Base-by-base conservation (phyloP, 2,888 invertebrate genomes). In the Macrosiphum euphorbiae region DNA sequence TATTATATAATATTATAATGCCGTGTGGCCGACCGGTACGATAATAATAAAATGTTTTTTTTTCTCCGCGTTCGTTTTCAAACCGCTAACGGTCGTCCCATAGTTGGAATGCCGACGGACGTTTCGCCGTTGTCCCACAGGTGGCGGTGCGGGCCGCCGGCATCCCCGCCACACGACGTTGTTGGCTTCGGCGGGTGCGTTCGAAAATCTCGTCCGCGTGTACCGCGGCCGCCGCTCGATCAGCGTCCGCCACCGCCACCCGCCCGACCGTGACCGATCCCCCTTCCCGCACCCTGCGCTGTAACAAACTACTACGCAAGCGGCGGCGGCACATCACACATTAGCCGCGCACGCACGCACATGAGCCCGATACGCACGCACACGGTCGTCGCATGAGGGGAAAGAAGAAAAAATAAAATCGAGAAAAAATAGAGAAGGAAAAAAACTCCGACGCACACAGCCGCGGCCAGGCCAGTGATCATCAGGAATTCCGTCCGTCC, bases 111-210 rank as follows among this genome's bases (percentile, higher is more conserved):
- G 58, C 94, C 94, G 61, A 44, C 86, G 50, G 44, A 86, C 90
- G 94, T 94, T 94, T 28, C 26, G 11, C 50, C 28, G 61, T 90
- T 87, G 94, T 94, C 94, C 94, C 61, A 94, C 94, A 94, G 94
- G 94, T 94, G 90, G 94, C 94, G 86, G 90, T 90, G 90, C 47
- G 28, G 92, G 61, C n/a, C 47, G 35, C 28, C 52, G 55, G n/a
- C 44, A 16, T n/a, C 58, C 67, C 52, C 67, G 90, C 41, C 50
- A 88, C 88, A 24, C 84, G 55, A 16, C 55, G 35, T 20, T 47
- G 44, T n/a, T 67, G 35, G 50, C 50, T 8, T 11, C 41, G 26
- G 47, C 58, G 86, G 86, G 86, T 52, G 50, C 58, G 13, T 55
- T 85, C 58, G n/a, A 91, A 86, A 91, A 86, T 67, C 91, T 58